Evolutionary conservation across 1,140 invertebrate species (phyloP), one percentile per base, ranked within the genome.

Genomic region (Dreissena polymorpha): DNA sequence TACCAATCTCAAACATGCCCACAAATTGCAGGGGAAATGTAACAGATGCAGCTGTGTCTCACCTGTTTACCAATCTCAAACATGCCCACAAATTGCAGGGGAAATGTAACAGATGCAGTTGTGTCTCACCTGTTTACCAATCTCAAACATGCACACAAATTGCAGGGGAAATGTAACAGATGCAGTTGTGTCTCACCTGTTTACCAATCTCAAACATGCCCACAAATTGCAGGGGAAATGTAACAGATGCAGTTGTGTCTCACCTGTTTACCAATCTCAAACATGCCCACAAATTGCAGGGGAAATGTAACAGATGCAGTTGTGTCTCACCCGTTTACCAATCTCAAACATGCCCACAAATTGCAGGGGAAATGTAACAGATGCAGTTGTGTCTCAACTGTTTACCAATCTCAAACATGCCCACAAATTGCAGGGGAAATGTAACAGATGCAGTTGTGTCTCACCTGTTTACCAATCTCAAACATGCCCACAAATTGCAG

Each of bases 321-420:
- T 60, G 57, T 60, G 10, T 65, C 79, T 57, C 53, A 82, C 79
- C 55, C 70, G 18, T 53, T 70, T 72, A 29, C 73, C 79, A 7
- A 82, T 51, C 63, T 74, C 63, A 29, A 82, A 82, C 79, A 82
- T 82, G 27, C 79, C 79, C 10, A 74, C 57, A 74, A 27, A 82
- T 60, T 65, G 64, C 0, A 82, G 53, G 0, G 79, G 79, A 57
- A 82, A 82, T 5, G 79, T n/a, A n/a, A 39, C 39, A 39, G 2
- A 39, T 2, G 3, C 2, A 8, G 39, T 60, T 60, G 57, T 60
- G 10, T 65, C 79, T 57, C 53, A 82, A 69, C 55, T 71, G 18
- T 53, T 70, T 72, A 29, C 73, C 79, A 7, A 82, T 51, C 63
- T 74, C 63, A 29, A 82, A 82, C 79, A 82, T 82, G 27, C 79